Conservation (phyloP, 2,888 invertebrate genomes). For the Blastobasis adustella region DNA sequence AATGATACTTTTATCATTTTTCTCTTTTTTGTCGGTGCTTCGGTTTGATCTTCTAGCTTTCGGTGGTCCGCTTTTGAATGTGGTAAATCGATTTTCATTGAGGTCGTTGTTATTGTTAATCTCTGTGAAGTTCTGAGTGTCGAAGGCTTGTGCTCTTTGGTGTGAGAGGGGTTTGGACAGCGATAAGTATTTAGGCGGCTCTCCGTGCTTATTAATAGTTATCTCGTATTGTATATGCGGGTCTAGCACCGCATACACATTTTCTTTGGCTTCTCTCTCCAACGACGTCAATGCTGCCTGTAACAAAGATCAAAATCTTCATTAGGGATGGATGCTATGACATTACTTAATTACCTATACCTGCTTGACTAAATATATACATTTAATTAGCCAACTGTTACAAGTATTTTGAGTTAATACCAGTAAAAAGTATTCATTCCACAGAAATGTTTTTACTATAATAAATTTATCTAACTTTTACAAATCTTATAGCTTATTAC, state of each 20-base stretch:
- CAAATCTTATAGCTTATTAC: too few species aligned
- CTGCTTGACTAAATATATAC: too few species aligned
- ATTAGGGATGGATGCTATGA: too few species aligned
- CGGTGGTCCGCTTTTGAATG: constrained; percentile 46
- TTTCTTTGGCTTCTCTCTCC: constrained; percentile 73
- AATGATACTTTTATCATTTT: constrained; percentile 33
- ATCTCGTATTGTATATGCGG: constrained; percentile 73
- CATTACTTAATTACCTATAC: too few species aligned
- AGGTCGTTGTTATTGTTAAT: constrained; percentile 47
- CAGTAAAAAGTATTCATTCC: too few species aligned
- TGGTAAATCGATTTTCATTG: constrained; percentile 40
- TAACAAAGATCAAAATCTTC: constrained; percentile 1
- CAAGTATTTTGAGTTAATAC: too few species aligned
- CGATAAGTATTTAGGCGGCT: constrained; percentile 69
- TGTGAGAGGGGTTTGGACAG: constrained; percentile 68
- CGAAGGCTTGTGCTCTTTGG: constrained; percentile 66
- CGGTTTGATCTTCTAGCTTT: constrained; percentile 49
- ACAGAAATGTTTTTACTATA: too few species aligned
- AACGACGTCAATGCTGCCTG: constrained; percentile 66
- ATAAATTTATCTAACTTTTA: too few species aligned
- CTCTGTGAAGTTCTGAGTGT: constrained; percentile 45
- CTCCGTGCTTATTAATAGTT: constrained; percentile 70
- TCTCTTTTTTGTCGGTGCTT: constrained; percentile 33
- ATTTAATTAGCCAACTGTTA: too few species aligned
- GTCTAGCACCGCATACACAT: constrained; percentile 71